These are phyloP conservation scores for Sylvicapra grimmia DNA, from an alignment of 2,113 vertebrate species.

Conservation along the genomic window DNA sequence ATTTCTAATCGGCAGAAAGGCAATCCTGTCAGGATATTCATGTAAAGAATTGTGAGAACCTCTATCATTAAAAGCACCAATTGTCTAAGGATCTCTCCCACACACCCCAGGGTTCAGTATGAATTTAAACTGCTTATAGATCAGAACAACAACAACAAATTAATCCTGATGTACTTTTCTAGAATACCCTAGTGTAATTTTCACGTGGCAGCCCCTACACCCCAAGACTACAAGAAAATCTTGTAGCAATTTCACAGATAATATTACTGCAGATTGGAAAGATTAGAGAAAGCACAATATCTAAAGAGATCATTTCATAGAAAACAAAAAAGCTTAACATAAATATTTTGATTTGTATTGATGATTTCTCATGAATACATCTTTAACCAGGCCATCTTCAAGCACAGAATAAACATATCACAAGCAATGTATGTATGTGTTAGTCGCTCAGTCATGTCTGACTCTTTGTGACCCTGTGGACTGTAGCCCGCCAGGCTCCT, in stretches of 20 bases:
- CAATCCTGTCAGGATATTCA: conserved; percentile 11
- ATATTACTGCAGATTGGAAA: conserved; percentile 38
- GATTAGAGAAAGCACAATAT: conserved; percentile 35
- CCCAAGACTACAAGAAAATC: conserved; percentile 32
- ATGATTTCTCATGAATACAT: conserved; percentile 46
- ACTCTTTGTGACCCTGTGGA: not conserved
- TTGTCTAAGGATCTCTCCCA: conserved; percentile 25
- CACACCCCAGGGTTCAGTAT: not conserved
- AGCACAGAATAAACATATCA: not conserved
- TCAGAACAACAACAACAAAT: conserved; percentile 56
- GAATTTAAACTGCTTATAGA: conserved; percentile 30
- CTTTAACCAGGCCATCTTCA: conserved; percentile 7
- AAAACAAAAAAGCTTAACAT: not conserved
- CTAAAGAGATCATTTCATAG: conserved; percentile 44
- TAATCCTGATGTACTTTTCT: conserved; percentile 47
- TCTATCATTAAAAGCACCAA: conserved; percentile 28
- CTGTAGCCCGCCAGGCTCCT: not conserved
- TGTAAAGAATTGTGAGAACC: not conserved
- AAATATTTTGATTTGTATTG: conserved; percentile 46
- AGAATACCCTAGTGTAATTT: conserved; percentile 37
- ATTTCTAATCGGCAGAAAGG: conserved; percentile 62
- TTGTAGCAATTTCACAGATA: conserved; percentile 49
- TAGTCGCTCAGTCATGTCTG: not conserved
- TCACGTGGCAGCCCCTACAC: not conserved
- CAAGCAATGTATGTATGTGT: not conserved